Evolutionary conservation across 1,140 invertebrate genomes (phyloP), one percentile per base, ranked within the genome.

Genomic region (Hesperophylax magnus): DNA sequence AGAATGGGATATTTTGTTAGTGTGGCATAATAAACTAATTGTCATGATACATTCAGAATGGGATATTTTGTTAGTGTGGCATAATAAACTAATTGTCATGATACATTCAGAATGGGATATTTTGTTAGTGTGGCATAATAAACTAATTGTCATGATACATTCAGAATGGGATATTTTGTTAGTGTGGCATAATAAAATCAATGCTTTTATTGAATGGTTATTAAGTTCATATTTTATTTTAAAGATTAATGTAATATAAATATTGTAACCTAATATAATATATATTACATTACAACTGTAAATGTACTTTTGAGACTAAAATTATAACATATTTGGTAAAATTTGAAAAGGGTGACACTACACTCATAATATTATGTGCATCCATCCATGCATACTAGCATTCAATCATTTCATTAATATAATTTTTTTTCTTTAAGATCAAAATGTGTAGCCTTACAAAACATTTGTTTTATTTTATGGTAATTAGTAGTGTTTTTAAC

Each of bases 231-330:
- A 67, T 67, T 39, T 47, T 52, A 20, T 52, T n/a, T 39, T n/a
- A 15, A 71, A n/a, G n/a, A 47, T 47, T 71, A 65, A 65, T 34
- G 31, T 52, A n/a, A 22, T 72, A 20, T 72, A 72, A 72, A 72
- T 47, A 22, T 24, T 8, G 22, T n/a, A 27, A 39, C 18, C 11
- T 27, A 39, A 67, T 72, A 52, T n/a, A 69, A 17, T 31, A 34
- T n/a, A n/a, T 20, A 71, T 15, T 18, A 18, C 52, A 53, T 22
- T 52, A 72, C 18, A 72, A 72, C n/a, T 72, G 69, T 39, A 72
- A 72, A 72, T 72, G 69, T 72, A 72, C 20, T 72, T 72, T 72
- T 52, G 47, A 72, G 18, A 72, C 39, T 72, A 72, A 52, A 72
- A 52, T 22, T 17, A 52, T 47, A 39, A 47, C 39, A 17, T 72